phyloP scores from a whole-genome alignment of 1,140 invertebrate genomes.

The Solen grandis region DNA sequence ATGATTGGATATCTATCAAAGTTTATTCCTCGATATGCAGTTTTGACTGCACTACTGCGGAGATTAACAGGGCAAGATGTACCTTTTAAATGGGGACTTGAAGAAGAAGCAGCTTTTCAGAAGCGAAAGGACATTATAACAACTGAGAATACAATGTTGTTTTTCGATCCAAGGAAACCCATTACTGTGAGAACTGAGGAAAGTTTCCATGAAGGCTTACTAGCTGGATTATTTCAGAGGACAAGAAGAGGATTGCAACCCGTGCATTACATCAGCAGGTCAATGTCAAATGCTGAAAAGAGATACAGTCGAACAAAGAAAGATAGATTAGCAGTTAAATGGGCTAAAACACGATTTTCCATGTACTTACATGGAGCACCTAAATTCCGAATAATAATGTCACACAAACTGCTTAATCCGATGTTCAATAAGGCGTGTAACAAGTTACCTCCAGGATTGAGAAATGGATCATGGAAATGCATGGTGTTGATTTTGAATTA shows the following conservation, averaged over 20 bases:
- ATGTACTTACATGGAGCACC: slow-evolving; percentile 58
- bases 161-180: slow-evolving; percentile 52
- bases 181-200: slow-evolving; percentile 80
- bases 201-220: slow-evolving; percentile 79
- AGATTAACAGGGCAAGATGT: slow-evolving; percentile 57
- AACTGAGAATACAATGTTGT: slow-evolving; percentile 39
- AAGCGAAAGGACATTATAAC: slow-evolving; percentile 61
- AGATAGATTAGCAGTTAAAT: slow-evolving; percentile 69
- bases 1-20: slow-evolving; percentile 63
- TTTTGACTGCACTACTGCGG: slow-evolving; percentile 60
- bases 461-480: slow-evolving; percentile 55
- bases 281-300: slow-evolving; percentile 73
- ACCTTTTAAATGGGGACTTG: slow-evolving; percentile 56
- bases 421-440: slow-evolving; percentile 48
- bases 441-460: slow-evolving; percentile 42
- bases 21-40: slow-evolving; percentile 66
- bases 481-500: slow-evolving; percentile 51
- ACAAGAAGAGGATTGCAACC: slow-evolving; percentile 48
- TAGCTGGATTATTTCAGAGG: slow-evolving; percentile 74
- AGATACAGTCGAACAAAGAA: slow-evolving; percentile 80
- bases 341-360: slow-evolving; percentile 57
- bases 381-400: slow-evolving; percentile 58
- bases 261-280: slow-evolving; percentile 79
- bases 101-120: slow-evolving; percentile 62
- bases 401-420: slow-evolving; percentile 47